Evolutionary conservation across 2,888 invertebrate genomes (phyloP).

Genomic region (Blastobasis adustella): DNA sequence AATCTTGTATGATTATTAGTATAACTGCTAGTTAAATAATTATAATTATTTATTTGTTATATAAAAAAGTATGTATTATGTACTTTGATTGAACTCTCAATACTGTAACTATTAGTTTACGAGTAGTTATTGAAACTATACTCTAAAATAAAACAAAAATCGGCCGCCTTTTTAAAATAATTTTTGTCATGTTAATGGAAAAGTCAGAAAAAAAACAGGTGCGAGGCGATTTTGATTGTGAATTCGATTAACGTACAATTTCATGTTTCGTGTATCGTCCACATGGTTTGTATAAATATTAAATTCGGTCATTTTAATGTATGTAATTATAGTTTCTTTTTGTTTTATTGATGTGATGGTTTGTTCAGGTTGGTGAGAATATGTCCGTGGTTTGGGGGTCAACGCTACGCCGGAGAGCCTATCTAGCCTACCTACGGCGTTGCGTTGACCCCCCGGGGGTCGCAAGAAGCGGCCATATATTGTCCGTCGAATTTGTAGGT

Average conservation of each 20-base stretch:
- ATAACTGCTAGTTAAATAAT: constrained; percentile 43
- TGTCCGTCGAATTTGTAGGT: too few species aligned
- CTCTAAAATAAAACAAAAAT: too few species aligned
- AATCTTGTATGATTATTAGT: constrained; percentile 51
- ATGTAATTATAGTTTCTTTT: constrained; percentile 45
- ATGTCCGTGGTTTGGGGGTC: too few species aligned
- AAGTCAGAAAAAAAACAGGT: constrained; percentile 47
- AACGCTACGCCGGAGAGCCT: too few species aligned
- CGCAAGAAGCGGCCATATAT: too few species aligned
- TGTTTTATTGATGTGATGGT: constrained; percentile 27
- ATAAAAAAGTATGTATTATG: constrained; percentile 23
- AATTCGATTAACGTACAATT: constrained; percentile 6
- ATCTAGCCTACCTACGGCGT: too few species aligned
- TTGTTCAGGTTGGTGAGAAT: too few species aligned
- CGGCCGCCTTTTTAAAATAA: constrained; percentile 26
- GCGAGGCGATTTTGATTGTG: constrained; percentile 20
- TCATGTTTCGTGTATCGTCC: constrained; percentile 8
- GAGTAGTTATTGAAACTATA: constrained; percentile 48
- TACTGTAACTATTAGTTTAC: constrained; percentile 21
- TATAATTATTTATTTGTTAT: constrained; percentile 49
- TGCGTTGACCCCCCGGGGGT: too few species aligned
- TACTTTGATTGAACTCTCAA: constrained; percentile 39
- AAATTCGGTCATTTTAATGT: constrained; percentile 36
- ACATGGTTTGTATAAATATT: constrained; percentile 17
- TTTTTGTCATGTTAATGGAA: constrained; percentile 32